Evolutionary conservation across 1,140 invertebrate genomes (phyloP), one percentile per base, ranked within the genome.

Genomic region (Gryllus bimaculatus): DNA sequence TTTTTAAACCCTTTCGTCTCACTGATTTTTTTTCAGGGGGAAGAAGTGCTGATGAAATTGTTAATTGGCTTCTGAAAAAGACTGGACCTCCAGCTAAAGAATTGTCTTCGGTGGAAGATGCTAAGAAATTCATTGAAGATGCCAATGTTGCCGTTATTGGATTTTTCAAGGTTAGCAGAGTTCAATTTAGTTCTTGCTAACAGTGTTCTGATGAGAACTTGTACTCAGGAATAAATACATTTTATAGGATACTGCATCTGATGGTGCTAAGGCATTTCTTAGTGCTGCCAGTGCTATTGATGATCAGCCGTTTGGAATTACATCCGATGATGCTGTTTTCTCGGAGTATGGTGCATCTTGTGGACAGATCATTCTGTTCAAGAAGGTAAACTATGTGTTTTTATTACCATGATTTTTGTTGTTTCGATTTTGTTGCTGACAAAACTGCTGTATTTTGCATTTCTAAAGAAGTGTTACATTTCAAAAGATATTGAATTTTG

Each of bases 1-100:
- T 13, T 7, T 13, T 66, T 18, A 66, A 13, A 3, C 18, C 7
- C 7, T 66, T 66, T 75, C 8, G 8, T 75, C 8, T 1, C n/a
- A 5, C 20, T 21, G 1, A 18, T 54, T 5, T 77, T 20, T 20
- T 10, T 80, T 10, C 66, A 93, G 95, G 95, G 88, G 97, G 96
- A 54, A 92, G 98, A 83, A 92, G 95, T 84, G 91, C 95, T 84
- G 93, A 95, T 82, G 96, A 97, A 80, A 99, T 99, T 84, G 91
- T 99, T 78, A 88, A 88, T 80, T 99, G 98, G 98, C 85, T 99
- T 76, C 89, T 92, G 84, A 99, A 99, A 90, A 99, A 99, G 89
- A 97, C 96, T 86, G 97, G 97, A 74, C 96, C 98, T 78, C 90
- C 93, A 81, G 96, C 95, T 18, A 91, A 92, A 83, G 89, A 91